These are phyloP conservation scores for Oceanodroma tethys DNA, from an alignment of 2,113 vertebrate species.

Conservation along the genomic window DNA sequence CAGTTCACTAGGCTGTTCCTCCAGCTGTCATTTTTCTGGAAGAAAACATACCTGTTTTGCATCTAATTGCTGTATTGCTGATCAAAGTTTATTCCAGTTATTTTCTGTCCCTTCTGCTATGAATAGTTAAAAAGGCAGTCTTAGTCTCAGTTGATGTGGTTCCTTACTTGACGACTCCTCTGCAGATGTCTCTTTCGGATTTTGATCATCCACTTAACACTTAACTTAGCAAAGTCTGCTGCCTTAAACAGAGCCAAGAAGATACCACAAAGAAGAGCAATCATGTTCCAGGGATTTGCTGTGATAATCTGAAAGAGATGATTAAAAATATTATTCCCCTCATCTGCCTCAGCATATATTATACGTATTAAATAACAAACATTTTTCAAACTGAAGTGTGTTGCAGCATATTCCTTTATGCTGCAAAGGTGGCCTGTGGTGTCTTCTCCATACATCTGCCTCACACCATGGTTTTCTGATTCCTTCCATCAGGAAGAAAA, in stretches of 20 bases:
- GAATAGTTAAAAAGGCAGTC: not conserved
- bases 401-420: not conserved
- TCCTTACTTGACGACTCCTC: slow-evolving; percentile 78
- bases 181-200: slow-evolving; percentile 88
- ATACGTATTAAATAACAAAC: not conserved
- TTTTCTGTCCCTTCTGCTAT: not conserved
- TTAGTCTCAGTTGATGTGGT: slow-evolving; percentile 79
- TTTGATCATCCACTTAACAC: slow-evolving; percentile 92
- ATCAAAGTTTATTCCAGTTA: not conserved
- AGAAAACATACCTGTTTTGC: not conserved
- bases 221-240: slow-evolving; percentile 92
- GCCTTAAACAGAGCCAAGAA: slow-evolving; percentile 97
- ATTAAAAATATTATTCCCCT: not conserved
- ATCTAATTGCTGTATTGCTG: not conserved
- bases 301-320: slow-evolving; percentile 86
- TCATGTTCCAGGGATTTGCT: slow-evolving; percentile 92
- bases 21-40: not conserved
- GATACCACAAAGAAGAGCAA: slow-evolving; percentile 93
- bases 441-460: not conserved
- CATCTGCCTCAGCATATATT: not conserved
- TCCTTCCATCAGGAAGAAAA: not conserved
- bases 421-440: not conserved
- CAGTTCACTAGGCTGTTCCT: not conserved
- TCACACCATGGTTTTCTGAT: not conserved
- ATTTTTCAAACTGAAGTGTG: not conserved